Conservation (phyloP, 2,888 invertebrate species). For the Ophion ventricosus region DNA sequence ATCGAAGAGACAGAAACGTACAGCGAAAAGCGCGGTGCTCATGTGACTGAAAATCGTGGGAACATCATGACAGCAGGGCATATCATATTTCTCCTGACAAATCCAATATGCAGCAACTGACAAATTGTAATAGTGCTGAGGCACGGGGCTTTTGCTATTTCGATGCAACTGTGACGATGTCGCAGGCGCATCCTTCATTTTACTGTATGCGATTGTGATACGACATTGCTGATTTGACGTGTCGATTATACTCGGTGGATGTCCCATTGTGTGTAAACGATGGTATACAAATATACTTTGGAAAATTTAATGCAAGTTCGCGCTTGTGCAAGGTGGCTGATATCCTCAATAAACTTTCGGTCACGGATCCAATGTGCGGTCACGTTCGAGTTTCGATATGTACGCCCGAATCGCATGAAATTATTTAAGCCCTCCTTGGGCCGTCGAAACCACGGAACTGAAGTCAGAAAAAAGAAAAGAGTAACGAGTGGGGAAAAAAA, state of each 20-base stretch:
- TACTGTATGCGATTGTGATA: neutral
- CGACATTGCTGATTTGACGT: conserved; percentile 12
- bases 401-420: conserved; percentile 51
- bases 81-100: no score
- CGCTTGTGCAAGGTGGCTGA: conserved; percentile 57
- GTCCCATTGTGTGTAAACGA: conserved; percentile 27
- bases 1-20: conserved; percentile 36
- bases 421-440: conserved; percentile 39
- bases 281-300: conserved; percentile 32
- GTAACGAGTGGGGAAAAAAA: neutral
- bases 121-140: neutral
- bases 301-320: conserved; percentile 45
- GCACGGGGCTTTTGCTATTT: neutral
- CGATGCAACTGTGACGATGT: neutral
- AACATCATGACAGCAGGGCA: no score
- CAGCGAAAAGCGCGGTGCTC: neutral
- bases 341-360: conserved; percentile 64
- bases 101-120: neutral
- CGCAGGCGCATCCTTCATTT: neutral
- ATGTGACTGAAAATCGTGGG: conserved; percentile 15
- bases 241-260: conserved; percentile 36
- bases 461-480: conserved; percentile 15
- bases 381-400: conserved; percentile 72
- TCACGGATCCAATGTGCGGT: conserved; percentile 71
- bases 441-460: conserved; percentile 31